Percentiles rank a stretch among this genome's conserved stretches.
These are phyloP conservation scores for Yponomeuta plumbellus DNA, from an alignment of 2,888 invertebrate species.

Conservation along the genomic window DNA sequence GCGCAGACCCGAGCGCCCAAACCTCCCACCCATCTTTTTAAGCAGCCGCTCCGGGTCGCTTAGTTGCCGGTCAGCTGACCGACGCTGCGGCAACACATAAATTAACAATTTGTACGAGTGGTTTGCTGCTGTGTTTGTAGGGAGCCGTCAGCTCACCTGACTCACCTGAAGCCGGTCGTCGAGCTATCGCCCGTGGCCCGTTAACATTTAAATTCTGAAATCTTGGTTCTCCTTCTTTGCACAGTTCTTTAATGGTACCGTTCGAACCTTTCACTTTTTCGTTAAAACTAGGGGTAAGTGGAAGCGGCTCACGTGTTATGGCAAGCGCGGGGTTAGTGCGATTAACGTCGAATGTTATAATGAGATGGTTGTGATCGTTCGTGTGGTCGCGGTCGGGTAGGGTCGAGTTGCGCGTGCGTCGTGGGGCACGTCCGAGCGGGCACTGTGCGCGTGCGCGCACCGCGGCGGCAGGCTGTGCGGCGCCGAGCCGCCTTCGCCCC, in stretches of 20 bases:
- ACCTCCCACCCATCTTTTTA: too few species aligned
- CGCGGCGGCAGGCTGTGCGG: neutral
- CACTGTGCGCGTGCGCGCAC: constrained; percentile 37
- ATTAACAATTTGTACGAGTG: neutral
- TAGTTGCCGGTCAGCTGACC: constrained; percentile 10
- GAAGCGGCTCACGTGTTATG: constrained; percentile 37
- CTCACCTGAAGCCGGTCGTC: constrained; percentile 1
- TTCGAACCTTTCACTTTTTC: constrained; percentile 10
- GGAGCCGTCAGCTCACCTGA: neutral
- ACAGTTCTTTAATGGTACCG: constrained; percentile 34
- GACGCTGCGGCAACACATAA: constrained; percentile 4
- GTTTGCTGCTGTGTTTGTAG: too few species aligned
- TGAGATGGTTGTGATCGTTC: constrained; percentile 55
- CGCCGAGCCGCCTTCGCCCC: constrained; percentile 16
- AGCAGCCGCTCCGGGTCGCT: neutral
- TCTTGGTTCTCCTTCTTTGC: constrained; percentile 36
- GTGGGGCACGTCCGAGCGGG: constrained; percentile 60
- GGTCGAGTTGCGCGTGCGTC: constrained; percentile 40
- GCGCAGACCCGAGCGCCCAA: too few species aligned
- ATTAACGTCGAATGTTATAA: constrained; percentile 34
- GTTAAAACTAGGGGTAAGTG: neutral
- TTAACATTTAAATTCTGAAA: constrained; percentile 14
- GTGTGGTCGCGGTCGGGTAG: constrained; percentile 53
- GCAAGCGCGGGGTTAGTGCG: constrained; percentile 39
- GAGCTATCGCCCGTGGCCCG: constrained; percentile 5